Conservation (phyloP, 2,113 vertebrate genomes). For the Felis catus region DNA sequence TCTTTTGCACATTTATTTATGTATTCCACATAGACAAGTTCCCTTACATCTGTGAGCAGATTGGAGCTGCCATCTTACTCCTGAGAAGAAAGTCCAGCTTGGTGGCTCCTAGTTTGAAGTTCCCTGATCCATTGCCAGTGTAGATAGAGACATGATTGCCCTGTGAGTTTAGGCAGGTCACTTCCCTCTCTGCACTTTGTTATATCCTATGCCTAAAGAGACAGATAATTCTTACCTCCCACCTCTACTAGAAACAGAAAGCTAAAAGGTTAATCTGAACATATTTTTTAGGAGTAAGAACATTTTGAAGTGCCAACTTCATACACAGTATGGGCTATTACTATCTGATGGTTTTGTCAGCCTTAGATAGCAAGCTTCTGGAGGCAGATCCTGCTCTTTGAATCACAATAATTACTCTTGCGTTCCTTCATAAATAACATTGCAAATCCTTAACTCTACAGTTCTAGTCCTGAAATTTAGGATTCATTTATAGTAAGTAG, state of each 20-base stretch:
- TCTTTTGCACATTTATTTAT: not conserved
- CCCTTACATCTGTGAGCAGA: not conserved
- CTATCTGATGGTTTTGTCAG: slow-evolving; percentile 29
- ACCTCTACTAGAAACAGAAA: slow-evolving; percentile 40
- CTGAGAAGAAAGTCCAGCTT: not conserved
- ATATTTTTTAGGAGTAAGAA: slow-evolving; percentile 16
- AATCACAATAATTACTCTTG: not conserved
- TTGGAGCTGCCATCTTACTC: not conserved
- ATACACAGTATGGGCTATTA: slow-evolving; percentile 25
- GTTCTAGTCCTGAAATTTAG: slow-evolving; percentile 27
- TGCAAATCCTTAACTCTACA: not conserved
- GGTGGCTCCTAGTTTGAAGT: not conserved
- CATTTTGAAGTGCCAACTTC: slow-evolving; percentile 34
- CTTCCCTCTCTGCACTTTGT: slow-evolving; percentile 15
- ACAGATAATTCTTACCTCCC: not conserved
- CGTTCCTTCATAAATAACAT: slow-evolving; percentile 26
- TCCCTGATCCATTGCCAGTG: not conserved
- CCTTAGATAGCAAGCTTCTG: not conserved
- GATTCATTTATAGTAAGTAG: not conserved
- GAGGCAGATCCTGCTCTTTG: not conserved
- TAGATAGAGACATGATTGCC: not conserved
- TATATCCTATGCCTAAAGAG: slow-evolving; percentile 9
- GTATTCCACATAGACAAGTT: not conserved
- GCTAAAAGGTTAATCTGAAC: slow-evolving; percentile 19
- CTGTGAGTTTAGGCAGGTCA: slow-evolving; percentile 24